Evolutionary conservation across 2,888 invertebrate species (phyloP).

Genomic region (Nasonovia ribisnigri): DNA sequence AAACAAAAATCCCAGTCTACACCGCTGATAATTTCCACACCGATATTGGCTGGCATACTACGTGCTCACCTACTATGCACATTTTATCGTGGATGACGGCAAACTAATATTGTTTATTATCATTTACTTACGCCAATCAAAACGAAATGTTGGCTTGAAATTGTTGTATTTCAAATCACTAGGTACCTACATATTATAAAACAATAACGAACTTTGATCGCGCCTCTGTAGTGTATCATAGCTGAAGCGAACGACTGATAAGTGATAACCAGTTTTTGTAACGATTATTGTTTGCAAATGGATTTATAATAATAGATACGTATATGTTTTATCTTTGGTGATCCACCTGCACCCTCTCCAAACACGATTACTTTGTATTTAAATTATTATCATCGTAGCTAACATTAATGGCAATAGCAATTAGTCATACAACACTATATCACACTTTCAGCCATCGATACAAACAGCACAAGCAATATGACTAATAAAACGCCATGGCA

Average conservation of each 20-base stretch:
- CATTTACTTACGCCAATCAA: neutral
- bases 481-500: neutral
- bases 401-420: neutral
- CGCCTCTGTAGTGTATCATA: neutral
- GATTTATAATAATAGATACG: neutral
- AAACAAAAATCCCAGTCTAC: no score
- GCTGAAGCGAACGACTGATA: neutral
- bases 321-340: neutral
- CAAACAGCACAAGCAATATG: neutral
- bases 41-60: neutral
- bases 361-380: neutral
- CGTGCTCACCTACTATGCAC: neutral
- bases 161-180: neutral
- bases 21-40: no score
- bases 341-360: neutral
- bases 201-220: neutral
- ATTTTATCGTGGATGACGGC: neutral
- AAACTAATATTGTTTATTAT: neutral
- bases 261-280: neutral
- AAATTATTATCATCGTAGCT: neutral
- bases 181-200: no score
- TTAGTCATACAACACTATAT: neutral
- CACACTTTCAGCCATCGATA: neutral
- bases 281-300: neutral
- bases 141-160: neutral